These are phyloP conservation scores for Thaleichthys pacificus DNA, from an alignment of 2,797 vertebrate genomes.

Conservation along the genomic window DNA sequence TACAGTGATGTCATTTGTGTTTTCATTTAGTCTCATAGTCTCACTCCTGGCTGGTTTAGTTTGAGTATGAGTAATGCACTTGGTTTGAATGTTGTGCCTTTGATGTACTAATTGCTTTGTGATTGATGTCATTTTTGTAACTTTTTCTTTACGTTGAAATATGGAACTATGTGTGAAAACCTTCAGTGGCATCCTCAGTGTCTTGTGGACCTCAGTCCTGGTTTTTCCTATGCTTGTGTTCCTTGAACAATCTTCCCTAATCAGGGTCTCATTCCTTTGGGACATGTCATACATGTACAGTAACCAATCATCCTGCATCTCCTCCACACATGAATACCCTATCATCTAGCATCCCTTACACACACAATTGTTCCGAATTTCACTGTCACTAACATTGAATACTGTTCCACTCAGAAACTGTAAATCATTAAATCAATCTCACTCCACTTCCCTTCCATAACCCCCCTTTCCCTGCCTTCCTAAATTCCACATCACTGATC, in stretches of 20 bases:
- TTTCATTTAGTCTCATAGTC: neutral
- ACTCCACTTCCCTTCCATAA: conserved; percentile 12
- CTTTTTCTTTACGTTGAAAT: too few species aligned
- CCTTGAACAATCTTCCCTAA: too few species aligned
- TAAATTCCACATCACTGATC: conserved; percentile 63
- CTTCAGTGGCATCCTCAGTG: too few species aligned
- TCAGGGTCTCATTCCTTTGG: neutral
- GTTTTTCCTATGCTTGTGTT: too few species aligned
- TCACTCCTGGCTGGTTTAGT: too few species aligned
- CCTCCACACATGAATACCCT: neutral
- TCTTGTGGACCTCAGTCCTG: too few species aligned
- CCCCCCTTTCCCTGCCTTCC: conserved; percentile 10
- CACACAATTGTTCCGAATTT: neutral
- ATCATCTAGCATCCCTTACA: neutral
- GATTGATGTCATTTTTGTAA: too few species aligned
- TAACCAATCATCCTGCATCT: neutral
- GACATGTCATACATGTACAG: too few species aligned
- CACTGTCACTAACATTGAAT: neutral
- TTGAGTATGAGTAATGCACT: too few species aligned
- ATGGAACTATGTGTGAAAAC: too few species aligned
- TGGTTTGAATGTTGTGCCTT: too few species aligned
- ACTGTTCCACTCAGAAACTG: neutral
- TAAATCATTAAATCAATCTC: conserved; percentile 11
- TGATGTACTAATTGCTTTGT: too few species aligned
- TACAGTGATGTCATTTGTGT: neutral